These are phyloP conservation scores for Antechinus flavipes DNA, from an alignment of 2,113 vertebrate genomes.

Conservation along the genomic window DNA sequence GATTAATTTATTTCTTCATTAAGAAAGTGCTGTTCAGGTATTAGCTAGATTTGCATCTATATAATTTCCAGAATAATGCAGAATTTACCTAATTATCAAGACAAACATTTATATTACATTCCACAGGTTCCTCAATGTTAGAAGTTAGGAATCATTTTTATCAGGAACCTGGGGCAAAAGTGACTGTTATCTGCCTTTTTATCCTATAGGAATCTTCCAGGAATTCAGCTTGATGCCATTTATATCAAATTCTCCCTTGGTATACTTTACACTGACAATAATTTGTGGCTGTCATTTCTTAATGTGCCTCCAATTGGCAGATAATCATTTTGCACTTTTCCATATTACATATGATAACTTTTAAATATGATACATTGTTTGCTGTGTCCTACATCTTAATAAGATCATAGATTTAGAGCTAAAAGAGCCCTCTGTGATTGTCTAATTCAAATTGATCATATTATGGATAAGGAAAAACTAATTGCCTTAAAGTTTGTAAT, in stretches of 20 bases:
- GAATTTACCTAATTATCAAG: not conserved
- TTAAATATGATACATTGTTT: not conserved
- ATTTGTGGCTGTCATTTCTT: not conserved
- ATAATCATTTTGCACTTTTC: not conserved
- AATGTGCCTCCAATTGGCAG: not conserved
- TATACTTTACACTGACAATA: not conserved
- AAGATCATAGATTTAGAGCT: not conserved
- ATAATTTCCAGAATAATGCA: not conserved
- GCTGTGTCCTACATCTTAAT: not conserved
- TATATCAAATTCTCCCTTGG: slow-evolving; percentile 14
- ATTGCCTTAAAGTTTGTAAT: not conserved
- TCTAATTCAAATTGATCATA: not conserved
- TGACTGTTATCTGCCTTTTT: not conserved
- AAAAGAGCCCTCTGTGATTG: not conserved
- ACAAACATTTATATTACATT: not conserved
- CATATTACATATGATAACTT: not conserved
- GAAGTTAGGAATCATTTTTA: not conserved
- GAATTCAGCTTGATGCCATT: not conserved
- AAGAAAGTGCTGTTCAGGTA: not conserved
- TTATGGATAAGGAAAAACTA: not conserved
- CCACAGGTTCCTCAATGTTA: not conserved
- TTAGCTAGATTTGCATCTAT: not conserved
- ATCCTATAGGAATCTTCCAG: accelerated
- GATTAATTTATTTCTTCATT: not conserved
- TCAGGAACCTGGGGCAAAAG: not conserved